Percentiles rank a stretch among this genome's conserved stretches.
phyloP scores from a whole-genome alignment of 2,113 vertebrate species.

The Coryphaenoides rupestris region DNA sequence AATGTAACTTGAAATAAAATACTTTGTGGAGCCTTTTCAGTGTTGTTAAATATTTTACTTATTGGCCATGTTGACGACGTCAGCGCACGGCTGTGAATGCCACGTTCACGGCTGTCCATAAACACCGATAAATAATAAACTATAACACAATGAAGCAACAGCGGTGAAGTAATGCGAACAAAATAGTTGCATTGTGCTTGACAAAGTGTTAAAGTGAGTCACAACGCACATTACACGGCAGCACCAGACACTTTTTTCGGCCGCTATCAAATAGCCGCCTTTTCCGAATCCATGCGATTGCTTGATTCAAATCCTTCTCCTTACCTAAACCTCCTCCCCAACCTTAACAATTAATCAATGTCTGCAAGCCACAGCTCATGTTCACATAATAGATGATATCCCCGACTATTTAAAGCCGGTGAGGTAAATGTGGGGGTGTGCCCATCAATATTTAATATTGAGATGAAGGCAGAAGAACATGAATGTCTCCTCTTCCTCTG shows the following conservation, averaged over 20 bases:
- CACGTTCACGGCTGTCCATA: too few relatives aligned
- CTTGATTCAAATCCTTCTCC: slow-evolving; percentile 50
- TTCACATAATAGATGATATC: slow-evolving; percentile 67
- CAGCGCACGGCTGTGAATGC: too few relatives aligned
- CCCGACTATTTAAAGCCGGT: slow-evolving; percentile 61
- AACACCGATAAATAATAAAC: background rate
- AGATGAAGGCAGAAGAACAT: slow-evolving; percentile 40
- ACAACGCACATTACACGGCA: background rate
- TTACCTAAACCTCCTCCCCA: slow-evolving; percentile 50
- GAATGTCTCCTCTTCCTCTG: slow-evolving; percentile 17
- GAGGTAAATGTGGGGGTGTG: slow-evolving; percentile 57
- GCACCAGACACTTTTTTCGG: slow-evolving; percentile 6
- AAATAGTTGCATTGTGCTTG: background rate
- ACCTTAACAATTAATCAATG: slow-evolving; percentile 68
- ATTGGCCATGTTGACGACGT: too few relatives aligned
- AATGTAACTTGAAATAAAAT: too few relatives aligned
- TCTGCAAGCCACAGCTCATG: slow-evolving; percentile 52
- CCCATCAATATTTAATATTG: slow-evolving; percentile 66
- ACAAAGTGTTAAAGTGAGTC: too few relatives aligned
- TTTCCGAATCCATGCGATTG: too few relatives aligned
- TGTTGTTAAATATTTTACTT: too few relatives aligned
- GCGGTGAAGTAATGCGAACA: background rate
- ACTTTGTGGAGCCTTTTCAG: too few relatives aligned
- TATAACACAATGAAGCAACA: background rate
- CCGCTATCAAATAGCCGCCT: slow-evolving; percentile 8